These are phyloP conservation scores for Heliconius erato DNA, from an alignment of 2,888 invertebrate species.

Conservation along the genomic window DNA sequence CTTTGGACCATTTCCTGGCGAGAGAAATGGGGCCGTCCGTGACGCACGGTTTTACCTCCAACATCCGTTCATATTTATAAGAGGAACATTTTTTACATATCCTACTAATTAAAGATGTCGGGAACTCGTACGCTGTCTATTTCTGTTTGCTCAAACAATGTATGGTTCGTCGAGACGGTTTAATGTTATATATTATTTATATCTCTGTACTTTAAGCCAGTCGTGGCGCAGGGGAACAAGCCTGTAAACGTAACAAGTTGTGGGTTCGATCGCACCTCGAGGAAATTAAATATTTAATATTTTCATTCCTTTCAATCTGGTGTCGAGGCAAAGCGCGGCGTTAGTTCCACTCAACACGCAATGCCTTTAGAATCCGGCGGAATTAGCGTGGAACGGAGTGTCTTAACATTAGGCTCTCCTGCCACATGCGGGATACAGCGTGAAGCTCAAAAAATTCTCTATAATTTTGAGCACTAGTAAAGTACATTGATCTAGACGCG, in stretches of 20 bases:
- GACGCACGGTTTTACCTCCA: constrained; percentile 75
- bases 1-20: constrained; percentile 81
- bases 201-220: not conserved
- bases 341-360: no score
- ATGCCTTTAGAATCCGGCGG: no score
- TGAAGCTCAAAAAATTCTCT: not conserved
- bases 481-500: not conserved
- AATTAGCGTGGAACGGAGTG: no score
- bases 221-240: no score
- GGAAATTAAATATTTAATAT: no score
- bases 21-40: constrained; percentile 80
- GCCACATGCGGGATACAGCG: no score
- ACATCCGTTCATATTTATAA: constrained; percentile 76
- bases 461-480: not conserved
- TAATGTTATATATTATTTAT: not conserved
- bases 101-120: constrained; percentile 56
- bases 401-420: no score
- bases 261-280: no score
- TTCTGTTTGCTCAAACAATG: constrained; percentile 28
- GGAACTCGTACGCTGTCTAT: constrained; percentile 42
- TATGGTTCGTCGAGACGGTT: not conserved
- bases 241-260: no score
- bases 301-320: no score
- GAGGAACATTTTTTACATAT: constrained; percentile 63
- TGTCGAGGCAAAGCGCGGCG: no score